Evolutionary conservation across 1,140 invertebrate genomes (phyloP), one percentile per base, ranked within the genome.

Genomic region (Tribolium castaneum): DNA sequence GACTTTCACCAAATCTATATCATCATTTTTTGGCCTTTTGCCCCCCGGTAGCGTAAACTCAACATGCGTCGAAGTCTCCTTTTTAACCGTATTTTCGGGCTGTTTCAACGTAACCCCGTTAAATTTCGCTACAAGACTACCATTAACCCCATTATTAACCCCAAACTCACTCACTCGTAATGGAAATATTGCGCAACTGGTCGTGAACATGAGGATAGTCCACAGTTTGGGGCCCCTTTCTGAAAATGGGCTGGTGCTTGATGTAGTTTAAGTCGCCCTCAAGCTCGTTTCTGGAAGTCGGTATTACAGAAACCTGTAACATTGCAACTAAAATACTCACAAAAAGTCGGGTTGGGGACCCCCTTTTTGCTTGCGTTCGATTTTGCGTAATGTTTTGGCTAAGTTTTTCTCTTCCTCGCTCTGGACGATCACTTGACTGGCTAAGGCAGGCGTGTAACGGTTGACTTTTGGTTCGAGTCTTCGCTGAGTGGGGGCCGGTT

Each of bases 41-140:
- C 91, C 91, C 10, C 94, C 90, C 0, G 97, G 97, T 84, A 99
- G 96, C 16, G 90, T 90, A 1, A 99, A 92, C 90, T 99, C 95
- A 87, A 98, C 96, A 85, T 92, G 96, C 75, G 92, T 88, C 78
- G 92, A 90, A 50, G 88, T 92, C 83, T 94, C 91, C 49, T 91
- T 92, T 80, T 93, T 90, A 19, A 90, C 86, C 13, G 95, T 94
- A 80, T 94, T 84, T 74, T 84, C 77, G 1, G 81, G 82, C 49
- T 83, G 80, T 34, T 77, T 79, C 16, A 84, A 80, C 13, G 80
- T 77, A 56, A 78, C 54, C 6, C 80, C 82, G 25, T 83, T 78
- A 49, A 80, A 80, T 76, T 82, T 84, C 51, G 78, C 82, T 83
- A 13, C 6, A 80, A 19, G 34, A 51, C 34, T 51, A 74, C 1